A percentile compares a stretch with the other conserved stretches of the same genome.
Evolutionary conservation across 2,113 vertebrate species (phyloP).

Genomic region (Cyanoramphus novaezelandiae): DNA sequence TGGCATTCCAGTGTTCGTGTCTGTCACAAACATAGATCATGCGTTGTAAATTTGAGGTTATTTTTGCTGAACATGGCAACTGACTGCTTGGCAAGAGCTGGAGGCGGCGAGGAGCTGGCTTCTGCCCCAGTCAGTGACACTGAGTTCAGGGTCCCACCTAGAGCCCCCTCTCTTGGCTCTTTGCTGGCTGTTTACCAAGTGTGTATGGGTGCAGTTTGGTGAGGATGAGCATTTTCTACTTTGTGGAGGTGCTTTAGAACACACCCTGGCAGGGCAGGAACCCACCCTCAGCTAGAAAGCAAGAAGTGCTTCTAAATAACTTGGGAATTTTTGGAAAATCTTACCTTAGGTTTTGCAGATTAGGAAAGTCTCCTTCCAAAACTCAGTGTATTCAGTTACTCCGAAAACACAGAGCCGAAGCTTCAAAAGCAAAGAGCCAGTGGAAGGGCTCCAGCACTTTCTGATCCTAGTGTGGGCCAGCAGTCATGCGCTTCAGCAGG

Average conservation of each 20-base stretch:
- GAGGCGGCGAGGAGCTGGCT: background rate
- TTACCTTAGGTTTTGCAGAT: background rate
- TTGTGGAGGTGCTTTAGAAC: background rate
- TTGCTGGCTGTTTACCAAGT: background rate
- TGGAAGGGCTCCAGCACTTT: background rate
- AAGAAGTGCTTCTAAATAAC: background rate
- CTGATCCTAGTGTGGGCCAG: background rate
- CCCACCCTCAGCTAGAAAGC: accelerated
- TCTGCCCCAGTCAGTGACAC: background rate
- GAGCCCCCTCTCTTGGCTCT: background rate
- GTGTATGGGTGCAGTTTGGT: accelerated
- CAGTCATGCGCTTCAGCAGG: background rate
- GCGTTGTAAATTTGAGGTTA: background rate
- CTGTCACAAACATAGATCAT: background rate
- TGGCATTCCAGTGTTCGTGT: background rate
- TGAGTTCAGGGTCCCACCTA: background rate
- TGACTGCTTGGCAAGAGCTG: background rate
- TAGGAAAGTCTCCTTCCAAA: background rate
- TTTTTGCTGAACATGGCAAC: background rate
- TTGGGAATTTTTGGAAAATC: background rate
- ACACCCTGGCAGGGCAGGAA: background rate
- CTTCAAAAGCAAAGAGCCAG: background rate
- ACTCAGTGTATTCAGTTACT: background rate
- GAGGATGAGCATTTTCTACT: background rate
- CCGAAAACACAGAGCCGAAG: background rate